Evolutionary conservation across 2,113 vertebrate species (phyloP), one percentile per base, ranked within the genome.

Genomic region (Variabilichromis moorii): DNA sequence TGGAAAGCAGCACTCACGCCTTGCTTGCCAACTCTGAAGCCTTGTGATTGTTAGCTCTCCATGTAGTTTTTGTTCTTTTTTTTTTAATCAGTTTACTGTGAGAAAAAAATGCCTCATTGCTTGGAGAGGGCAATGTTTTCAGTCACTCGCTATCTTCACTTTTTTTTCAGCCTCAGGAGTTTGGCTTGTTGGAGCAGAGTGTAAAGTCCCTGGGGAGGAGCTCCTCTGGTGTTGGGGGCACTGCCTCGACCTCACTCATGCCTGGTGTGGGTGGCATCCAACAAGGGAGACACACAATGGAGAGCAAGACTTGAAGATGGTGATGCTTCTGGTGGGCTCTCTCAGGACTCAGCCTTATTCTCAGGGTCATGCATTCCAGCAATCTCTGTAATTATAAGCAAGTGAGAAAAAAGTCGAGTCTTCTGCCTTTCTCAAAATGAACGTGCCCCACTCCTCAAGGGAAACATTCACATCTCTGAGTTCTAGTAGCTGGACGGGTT

Each of bases 361-460:
- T 96, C 95, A 95, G 95, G 96, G 96, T 96, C 96, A 95, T 91
- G 95, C 95, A 95, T 96, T 95, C 91, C 92, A 95, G 94, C 96
- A 94, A 95, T 95, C 91, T 94, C 94, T 94, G 94, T 96, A 96
- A 96, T 96, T 96, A 96, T 95, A 92, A 96, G 95, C 93, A 93
- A 94, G 92, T 88, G 86, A 92, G 84, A 89, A 84, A 93, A 92
- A 92, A 91, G 91, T 94, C 94, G 88, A 93, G 90, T 93, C 89
- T 94, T 95, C 93, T 92, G 94, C 93, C 90, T 95, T 95, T 94
- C 92, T 94, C 93, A 93, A 95, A 95, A 96, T 95, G 95, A 96
- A 94, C 90, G 94, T 90, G 92, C 93, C 89, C 87, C 53, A 12
- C 90, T 94, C 93, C 96, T 96, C 95, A 91, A 94, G 95, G 91